A percentile compares a stretch with the other conserved stretches of the same genome.
These are phyloP conservation scores for Phortica variegata DNA, from an alignment of 1,140 invertebrate genomes.

Conservation along the genomic window DNA sequence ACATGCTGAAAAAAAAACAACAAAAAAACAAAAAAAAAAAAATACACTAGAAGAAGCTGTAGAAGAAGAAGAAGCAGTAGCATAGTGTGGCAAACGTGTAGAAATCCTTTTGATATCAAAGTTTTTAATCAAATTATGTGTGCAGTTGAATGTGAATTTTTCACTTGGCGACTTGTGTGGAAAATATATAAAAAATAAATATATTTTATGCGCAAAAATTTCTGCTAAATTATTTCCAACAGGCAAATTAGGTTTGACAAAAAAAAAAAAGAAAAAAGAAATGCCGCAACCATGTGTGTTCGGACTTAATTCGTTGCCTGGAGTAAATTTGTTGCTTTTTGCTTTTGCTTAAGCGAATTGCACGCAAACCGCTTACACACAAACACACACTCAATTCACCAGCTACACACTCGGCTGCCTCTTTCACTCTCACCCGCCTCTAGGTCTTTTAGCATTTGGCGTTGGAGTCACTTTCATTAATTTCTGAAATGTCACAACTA, in stretches of 20 bases:
- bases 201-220: neutral
- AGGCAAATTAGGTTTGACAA: no score
- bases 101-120: conserved; percentile 32
- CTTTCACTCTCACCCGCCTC: neutral
- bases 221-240: neutral
- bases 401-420: no score
- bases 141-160: conserved; percentile 41
- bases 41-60: no score
- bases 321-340: no score
- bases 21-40: no score
- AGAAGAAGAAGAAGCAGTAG: no score
- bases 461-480: conserved; percentile 45
- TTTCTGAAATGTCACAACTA: conserved; percentile 51
- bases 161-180: conserved; percentile 36
- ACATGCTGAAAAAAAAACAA: no score
- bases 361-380: no score
- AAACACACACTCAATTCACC: no score
- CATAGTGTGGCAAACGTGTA: conserved; percentile 29
- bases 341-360: no score
- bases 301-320: no score
- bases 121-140: conserved; percentile 52
- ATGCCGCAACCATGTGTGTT: neutral
- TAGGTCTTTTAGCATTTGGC: conserved; percentile 17
- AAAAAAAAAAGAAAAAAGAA: neutral
- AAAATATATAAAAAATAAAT: conserved; percentile 24